Evolutionary conservation across 2,888 invertebrate species (phyloP), one percentile per base, ranked within the genome.

Genomic region (Coelinius sp.): DNA sequence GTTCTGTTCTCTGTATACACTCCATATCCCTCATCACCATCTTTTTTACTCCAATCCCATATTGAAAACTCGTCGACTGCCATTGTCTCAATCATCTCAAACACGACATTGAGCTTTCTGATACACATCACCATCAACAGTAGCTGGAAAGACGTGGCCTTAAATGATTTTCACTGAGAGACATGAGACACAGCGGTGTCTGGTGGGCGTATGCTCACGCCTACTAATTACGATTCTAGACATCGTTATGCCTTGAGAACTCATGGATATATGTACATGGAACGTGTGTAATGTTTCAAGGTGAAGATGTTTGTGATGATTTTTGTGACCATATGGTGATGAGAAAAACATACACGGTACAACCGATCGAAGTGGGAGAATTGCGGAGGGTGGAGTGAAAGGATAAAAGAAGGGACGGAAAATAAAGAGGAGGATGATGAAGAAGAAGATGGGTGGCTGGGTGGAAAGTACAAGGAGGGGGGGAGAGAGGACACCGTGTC

Each of bases 211-310:
- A 72, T 73, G 78, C 80, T 83, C 81, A 86, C 86, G 87, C 87
- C 87, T 87, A 86, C 86, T 87, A 87, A 87, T 87, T 86, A 87
- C 83, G 79, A 82, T 84, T 84, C 82, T 83, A 82, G 83, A 84
- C 81, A 84, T 85, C 80, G 83, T 84, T 83, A 83, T 76, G 77
- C 73, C 73, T 71, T 52, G 25, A 73, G 67, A 70, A 59, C 31
- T 59, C 35, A 6, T 10, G 17, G 17, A 20, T 59, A 20, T 59
- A 35, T 31, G 17, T 53, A 27, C 25, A 12, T 53, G n/a, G 2
- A 41, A n/a, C 41, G n/a, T 41, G 41, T 41, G 41, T 41, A n/a
- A 41, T 41, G 5, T 41, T n/a, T 41, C 14, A 52, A 22, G 46
- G 25, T 25, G 52, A 66, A 66, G 7, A 44, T 64, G 25, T 53